A percentile compares a stretch with the other conserved stretches of the same genome.
These are phyloP conservation scores for Drosophila silvestris DNA, from an alignment of 2,888 invertebrate genomes.

Conservation along the genomic window DNA sequence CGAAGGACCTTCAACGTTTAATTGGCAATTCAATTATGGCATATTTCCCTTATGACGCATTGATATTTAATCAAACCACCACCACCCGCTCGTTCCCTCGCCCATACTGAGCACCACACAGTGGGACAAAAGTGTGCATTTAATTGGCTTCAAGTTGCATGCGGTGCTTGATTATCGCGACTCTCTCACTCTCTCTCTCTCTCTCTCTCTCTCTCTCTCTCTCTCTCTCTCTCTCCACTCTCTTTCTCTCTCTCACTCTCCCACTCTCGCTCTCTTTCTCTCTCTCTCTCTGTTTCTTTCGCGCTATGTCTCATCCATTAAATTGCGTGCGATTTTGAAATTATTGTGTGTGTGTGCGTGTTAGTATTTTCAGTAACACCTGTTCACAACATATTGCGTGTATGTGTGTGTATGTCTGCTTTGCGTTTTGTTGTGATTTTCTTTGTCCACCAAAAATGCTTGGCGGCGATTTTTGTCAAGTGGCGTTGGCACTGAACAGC, in stretches of 20 bases:
- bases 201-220: neutral
- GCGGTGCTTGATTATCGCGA: neutral
- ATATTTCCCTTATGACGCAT: slow-evolving; percentile 36
- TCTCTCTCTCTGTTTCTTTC: neutral
- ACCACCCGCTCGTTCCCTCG: neutral
- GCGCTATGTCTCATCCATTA: neutral
- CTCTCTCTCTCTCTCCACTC: too few relatives aligned
- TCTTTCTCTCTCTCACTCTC: neutral
- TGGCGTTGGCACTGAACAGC: slow-evolving; percentile 74
- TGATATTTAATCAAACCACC: neutral
- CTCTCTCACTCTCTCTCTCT: neutral
- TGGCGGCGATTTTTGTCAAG: slow-evolving; percentile 70
- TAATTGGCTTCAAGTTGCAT: slow-evolving; percentile 30
- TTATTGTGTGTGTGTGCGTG: neutral
- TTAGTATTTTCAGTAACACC: slow-evolving; percentile 61
- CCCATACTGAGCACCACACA: neutral
- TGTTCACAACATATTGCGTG: slow-evolving; percentile 44
- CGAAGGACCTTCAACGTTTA: neutral
- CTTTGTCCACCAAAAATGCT: slow-evolving; percentile 58
- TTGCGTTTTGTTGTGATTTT: slow-evolving; percentile 49
- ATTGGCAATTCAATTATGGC: neutral
- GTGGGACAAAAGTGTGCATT: slow-evolving; percentile 16
- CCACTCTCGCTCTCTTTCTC: neutral
- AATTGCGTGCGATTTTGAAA: slow-evolving; percentile 47
- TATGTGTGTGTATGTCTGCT: slow-evolving; percentile 30